Conservation (phyloP, 2,888 invertebrate genomes). For the Caenorhabditis sinica region DNA sequence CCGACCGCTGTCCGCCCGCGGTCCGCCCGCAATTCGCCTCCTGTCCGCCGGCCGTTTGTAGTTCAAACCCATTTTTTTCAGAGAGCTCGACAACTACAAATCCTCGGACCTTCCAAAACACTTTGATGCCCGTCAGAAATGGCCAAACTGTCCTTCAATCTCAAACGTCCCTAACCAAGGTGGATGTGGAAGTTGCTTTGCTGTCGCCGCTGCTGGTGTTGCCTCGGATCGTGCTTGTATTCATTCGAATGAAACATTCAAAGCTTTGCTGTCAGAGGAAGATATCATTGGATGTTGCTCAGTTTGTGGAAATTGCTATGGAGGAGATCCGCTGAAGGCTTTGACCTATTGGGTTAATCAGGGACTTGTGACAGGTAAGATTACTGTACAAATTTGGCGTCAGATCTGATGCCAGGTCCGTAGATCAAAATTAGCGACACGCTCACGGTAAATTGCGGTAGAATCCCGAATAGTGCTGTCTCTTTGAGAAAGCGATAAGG, state of each 20-base stretch:
- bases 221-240: conserved; percentile 83
- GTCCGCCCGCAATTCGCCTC: too few species aligned
- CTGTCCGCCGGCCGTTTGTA: too few species aligned
- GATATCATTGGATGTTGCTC: conserved; percentile 82
- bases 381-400: too few species aligned
- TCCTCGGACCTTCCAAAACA: conserved; percentile 74
- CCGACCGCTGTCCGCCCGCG: too few species aligned
- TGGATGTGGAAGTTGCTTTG: conserved; percentile 83
- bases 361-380: conserved; percentile 79
- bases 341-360: conserved; percentile 82
- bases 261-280: conserved; percentile 72
- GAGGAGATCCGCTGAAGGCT: conserved; percentile 83
- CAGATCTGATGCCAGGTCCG: too few species aligned
- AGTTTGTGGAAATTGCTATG: conserved; percentile 83
- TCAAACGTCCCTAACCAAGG: conserved; percentile 82
- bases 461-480: too few species aligned
- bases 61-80: conserved; percentile 59
- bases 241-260: conserved; percentile 81
- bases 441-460: too few species aligned
- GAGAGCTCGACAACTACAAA: conserved; percentile 77
- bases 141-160: conserved; percentile 82
- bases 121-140: conserved; percentile 82
- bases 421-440: too few species aligned
- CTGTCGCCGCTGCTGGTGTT: conserved; percentile 82
- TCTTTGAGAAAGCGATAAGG: too few species aligned